phyloP scores from a whole-genome alignment of 2,888 invertebrate species.

The Apomyelois bistriatella region DNA sequence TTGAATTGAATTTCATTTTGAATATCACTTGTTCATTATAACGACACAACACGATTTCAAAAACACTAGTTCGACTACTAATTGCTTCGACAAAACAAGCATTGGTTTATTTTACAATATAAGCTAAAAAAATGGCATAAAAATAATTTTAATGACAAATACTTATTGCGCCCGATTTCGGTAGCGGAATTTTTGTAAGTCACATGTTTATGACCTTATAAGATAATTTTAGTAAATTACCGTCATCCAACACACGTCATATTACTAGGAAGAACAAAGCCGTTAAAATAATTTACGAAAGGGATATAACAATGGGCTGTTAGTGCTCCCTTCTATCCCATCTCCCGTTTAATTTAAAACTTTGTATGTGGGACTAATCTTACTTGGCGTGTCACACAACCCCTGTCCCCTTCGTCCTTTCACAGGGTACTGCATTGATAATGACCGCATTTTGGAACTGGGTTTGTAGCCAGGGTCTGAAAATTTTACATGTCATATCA shows the following conservation, averaged over 20 bases:
- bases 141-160: no score
- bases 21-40: no score
- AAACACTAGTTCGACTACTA: no score
- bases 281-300: constrained; percentile 38
- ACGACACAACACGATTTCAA: no score
- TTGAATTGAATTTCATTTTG: no score
- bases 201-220: no score
- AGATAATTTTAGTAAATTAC: neutral
- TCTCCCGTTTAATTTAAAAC: constrained; percentile 53
- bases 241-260: neutral
- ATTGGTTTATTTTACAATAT: no score
- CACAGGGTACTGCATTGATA: constrained; percentile 45
- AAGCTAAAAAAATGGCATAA: no score
- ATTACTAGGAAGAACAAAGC: constrained; percentile 22
- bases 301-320: constrained; percentile 38
- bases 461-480: constrained; percentile 37
- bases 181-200: no score
- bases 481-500: no score
- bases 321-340: constrained; percentile 31
- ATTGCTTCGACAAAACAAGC: no score
- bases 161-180: no score
- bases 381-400: constrained; percentile 43
- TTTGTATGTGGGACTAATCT: constrained; percentile 59
- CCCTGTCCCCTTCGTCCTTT: constrained; percentile 32
- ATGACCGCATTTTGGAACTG: constrained; percentile 52